Percentiles rank a stretch among this genome's conserved stretches.
These are phyloP conservation scores for Hozukius guyotensis DNA, from an alignment of 2,797 vertebrate genomes.

Conservation along the genomic window DNA sequence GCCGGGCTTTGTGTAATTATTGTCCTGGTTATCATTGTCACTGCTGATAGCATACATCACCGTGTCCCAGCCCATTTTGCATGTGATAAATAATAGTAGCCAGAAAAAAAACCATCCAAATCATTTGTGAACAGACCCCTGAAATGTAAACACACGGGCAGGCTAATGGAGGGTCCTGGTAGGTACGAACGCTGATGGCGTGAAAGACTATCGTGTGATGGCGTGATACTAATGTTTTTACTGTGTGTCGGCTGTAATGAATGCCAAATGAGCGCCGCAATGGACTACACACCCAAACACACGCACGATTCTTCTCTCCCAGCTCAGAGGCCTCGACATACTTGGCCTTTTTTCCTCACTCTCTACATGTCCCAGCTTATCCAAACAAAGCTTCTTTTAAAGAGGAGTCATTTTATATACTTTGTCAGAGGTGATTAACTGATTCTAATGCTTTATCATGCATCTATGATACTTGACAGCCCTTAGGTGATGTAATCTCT, in stretches of 20 bases:
- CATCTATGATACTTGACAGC: conserved; percentile 64
- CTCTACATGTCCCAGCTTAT: conserved; percentile 34
- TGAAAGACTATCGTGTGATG: conserved; percentile 22
- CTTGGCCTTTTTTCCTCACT: conserved; percentile 10
- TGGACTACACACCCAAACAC: conserved; percentile 6
- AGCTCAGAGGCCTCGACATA: background rate
- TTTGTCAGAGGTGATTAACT: conserved; percentile 60
- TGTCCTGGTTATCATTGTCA: conserved; percentile 83
- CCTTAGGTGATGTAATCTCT: conserved; percentile 65
- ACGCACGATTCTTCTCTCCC: background rate
- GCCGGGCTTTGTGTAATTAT: conserved; percentile 82
- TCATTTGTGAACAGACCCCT: conserved; percentile 66
- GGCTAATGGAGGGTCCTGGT: conserved; percentile 70
- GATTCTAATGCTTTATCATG: conserved; percentile 48
- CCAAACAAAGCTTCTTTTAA: conserved; percentile 42
- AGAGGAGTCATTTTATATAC: conserved; percentile 35
- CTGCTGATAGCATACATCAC: conserved; percentile 80
- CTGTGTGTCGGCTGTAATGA: conserved; percentile 3
- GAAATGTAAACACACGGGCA: conserved; percentile 66
- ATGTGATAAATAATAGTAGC: conserved; percentile 82
- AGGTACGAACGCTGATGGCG: conserved; percentile 23
- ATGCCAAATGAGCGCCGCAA: conserved; percentile 20
- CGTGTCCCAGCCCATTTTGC: conserved; percentile 76
- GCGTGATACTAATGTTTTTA: conserved; percentile 27
- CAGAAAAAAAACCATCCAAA: conserved; percentile 61